Evolutionary conservation across 2,797 vertebrate genomes (phyloP), one percentile per base, ranked within the genome.

Genomic region (Cheirogaleus major): DNA sequence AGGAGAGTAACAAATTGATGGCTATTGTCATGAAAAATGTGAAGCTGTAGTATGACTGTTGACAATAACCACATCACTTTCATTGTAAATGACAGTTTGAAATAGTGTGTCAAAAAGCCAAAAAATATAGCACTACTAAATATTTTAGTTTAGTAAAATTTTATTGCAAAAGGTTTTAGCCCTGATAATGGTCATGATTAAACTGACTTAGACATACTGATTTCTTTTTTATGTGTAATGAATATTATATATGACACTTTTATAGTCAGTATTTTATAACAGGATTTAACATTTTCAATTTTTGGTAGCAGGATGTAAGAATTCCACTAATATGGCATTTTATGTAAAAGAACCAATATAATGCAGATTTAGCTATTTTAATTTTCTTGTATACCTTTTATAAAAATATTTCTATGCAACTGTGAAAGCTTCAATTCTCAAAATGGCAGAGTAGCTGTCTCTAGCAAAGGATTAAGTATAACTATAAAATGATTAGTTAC

Each of bases 221-320:
- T 98, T 98, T 98, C 98, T 98, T 98, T 98, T 98, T 98, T 98
- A 98, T 98, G 98, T 97, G 94, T 98, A 98, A 98, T 98, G 98
- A 98, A 98, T 98, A 98, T 98, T 98, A 98, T 98, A 98, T 97
- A 98, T 97, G 98, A 98, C 97, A 98, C 82, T 98, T 98, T 98
- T 98, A 98, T 95, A 97, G 97, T 94, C 93, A 61, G 89, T 89
- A 97, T 98, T 98, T 98, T 98, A 98, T 98, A 98, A 98, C 3
- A 96, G 96, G 96, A 97, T 98, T 98, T 98, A 98, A 98, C 93
- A 97, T 97, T 98, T 98, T 97, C 97, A 87, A 70, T 97, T 97
- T 98, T 98, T 98, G 98, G 98, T 98, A 98, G 98, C 96, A 96
- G 82, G 94, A 97, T 97, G n/a, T 97, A 97, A 91, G 94, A 97